These are phyloP conservation scores for Ictalurus furcatus DNA, from an alignment of 2,113 vertebrate genomes.

Conservation along the genomic window DNA sequence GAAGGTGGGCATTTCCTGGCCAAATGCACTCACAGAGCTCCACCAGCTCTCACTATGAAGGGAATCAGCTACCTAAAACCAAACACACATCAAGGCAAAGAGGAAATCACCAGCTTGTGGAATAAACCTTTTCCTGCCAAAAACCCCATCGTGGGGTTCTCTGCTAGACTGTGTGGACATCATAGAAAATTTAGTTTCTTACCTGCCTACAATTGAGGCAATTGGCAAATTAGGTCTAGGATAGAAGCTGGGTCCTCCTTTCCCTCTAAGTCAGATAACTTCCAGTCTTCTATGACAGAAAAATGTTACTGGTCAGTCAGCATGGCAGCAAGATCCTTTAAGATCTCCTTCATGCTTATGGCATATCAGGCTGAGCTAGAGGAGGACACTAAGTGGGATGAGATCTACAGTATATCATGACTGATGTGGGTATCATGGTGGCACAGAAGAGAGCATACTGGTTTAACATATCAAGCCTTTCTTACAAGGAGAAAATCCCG, in stretches of 20 bases:
- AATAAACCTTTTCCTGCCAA: background rate
- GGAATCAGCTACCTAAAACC: background rate
- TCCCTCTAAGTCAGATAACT: background rate
- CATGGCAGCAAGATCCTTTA: background rate
- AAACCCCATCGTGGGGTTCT: background rate
- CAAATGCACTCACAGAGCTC: background rate
- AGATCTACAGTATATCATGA: background rate
- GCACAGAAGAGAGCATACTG: background rate
- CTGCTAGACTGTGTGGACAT: no score
- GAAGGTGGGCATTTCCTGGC: background rate
- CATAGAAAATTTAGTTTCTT: no score
- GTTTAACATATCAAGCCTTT: background rate
- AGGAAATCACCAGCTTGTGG: background rate
- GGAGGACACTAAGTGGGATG: background rate
- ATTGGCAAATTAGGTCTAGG: background rate
- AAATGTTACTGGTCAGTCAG: background rate
- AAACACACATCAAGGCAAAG: background rate
- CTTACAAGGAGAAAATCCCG: background rate
- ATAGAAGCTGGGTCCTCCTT: background rate
- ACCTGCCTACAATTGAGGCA: background rate
- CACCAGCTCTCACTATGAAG: background rate
- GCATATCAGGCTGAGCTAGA: background rate
- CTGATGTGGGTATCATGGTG: background rate
- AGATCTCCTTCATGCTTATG: background rate
- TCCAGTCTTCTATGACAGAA: background rate